Base-by-base conservation (phyloP, 2,888 invertebrate species). In the Rosalia funebris region DNA sequence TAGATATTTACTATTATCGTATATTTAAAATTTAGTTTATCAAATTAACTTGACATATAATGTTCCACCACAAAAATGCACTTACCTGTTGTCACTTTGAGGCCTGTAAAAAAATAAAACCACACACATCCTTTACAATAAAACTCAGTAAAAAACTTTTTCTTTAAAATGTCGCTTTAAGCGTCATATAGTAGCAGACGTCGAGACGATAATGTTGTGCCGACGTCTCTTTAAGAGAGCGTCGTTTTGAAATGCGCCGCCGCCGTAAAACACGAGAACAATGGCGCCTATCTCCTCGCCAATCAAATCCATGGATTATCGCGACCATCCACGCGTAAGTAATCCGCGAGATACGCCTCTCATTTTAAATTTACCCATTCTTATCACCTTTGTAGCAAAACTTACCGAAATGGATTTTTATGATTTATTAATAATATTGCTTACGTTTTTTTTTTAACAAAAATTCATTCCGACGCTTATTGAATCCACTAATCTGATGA, bases 201-300 rank as follows among this genome's bases (percentile, higher is more conserved):
- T 76, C 77, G 75, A 66, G 76, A 77, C 79, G 77, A 69, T 73
- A 78, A 85, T 85, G 86, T 83, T 82, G 79, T 80, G 82, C 66
- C 84, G 85, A 84, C 84, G 85, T 79, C 86, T 86, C 79, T 84
- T 85, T 85, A 85, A 86, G 84, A 86, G 85, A 84, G 84, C 86
- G 82, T 84, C 85, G 83, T 75, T 77, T 84, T 63, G 62, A 65
- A 68, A 70, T 76, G 80, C 80, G 80, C 78, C 80, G 79, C 63
- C 80, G 79, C 79, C 72, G 68, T 76, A 68, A 10, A 63, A 65
- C 78, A 62, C 82, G 82, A 82, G 86, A 79, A 81, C 81, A 81
- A 81, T 81, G 81, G 81, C 81, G 81, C 75, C 81, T 69, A 63
- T 60, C 62, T 68, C 59, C 68, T 70, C 69, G 65, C 81, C 81